Base-by-base conservation (phyloP, 2,888 invertebrate species). In the Pantelozetes paolii region DNA sequence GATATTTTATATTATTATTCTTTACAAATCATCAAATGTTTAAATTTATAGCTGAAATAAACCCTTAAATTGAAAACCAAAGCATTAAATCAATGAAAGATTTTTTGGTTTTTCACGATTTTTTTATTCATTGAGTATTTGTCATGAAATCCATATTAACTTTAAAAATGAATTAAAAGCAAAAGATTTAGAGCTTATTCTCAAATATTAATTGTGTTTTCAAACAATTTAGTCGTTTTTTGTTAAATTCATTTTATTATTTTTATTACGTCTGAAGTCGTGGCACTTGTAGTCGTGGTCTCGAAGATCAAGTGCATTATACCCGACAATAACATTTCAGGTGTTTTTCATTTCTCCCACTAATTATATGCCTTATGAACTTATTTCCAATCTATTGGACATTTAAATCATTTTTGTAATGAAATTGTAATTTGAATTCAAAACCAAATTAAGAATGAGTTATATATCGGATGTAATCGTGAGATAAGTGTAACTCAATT, bases 261-360 rank as follows among this genome's bases (percentile, higher is more conserved):
- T 18, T 8, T 26, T 20, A 26, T 59, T 26, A 59, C 13, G 15
- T 59, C 13, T 30, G 26, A 59, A 30, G 15, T 59, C 59, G 59
- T 59, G 59, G 59, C 28, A 28, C 59, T 30, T n/a, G 3, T 5
- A 59, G 30, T 59, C 59, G 59, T 59, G 59, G 28, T 28, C 28
- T 59, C 20, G 15, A 28, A 59, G 30, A 59, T 59, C 59, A 59
- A 50, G 50, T 50, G 20, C 50, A 50, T 6, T 50, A 50, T 50
- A 50, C 50, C 20, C 18, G 5, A 50, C 36, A 36, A n/a, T n/a
- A n/a, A n/a, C n/a, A n/a, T n/a, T n/a, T n/a, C n/a, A n/a, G n/a
- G n/a, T n/a, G n/a, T n/a, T n/a, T n/a, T n/a, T n/a, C n/a, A n/a
- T n/a, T n/a, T n/a, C n/a, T n/a, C n/a, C n/a, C n/a, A n/a, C n/a